These are phyloP conservation scores for Rhyacophila evoluta DNA, from an alignment of 2,888 invertebrate genomes.

Conservation along the genomic window DNA sequence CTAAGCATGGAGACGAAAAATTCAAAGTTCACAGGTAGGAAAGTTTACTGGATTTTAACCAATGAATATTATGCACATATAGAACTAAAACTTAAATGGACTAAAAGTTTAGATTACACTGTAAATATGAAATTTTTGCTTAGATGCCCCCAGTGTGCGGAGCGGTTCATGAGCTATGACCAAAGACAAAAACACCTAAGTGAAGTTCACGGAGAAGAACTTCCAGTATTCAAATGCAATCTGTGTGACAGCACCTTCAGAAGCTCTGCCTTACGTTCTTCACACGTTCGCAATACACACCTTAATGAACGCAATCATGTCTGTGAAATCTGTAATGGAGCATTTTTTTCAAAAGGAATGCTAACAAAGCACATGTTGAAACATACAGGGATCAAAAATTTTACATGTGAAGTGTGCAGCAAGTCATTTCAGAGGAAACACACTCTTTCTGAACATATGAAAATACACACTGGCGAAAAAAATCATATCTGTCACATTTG, in stretches of 20 bases:
- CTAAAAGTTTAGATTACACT: too few relatives aligned
- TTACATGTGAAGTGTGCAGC: constrained; percentile 34
- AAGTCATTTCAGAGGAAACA: constrained; percentile 31
- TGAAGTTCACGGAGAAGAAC: constrained; percentile 34
- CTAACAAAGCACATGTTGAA: constrained; percentile 30
- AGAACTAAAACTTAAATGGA: too few relatives aligned
- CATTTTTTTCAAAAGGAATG: constrained; percentile 30
- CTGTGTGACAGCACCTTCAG: constrained; percentile 33
- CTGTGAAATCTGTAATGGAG: background rate
- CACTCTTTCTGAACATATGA: constrained; percentile 38
- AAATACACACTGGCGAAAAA: constrained; percentile 38
- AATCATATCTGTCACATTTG: constrained; percentile 35
- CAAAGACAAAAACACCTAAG: constrained; percentile 32
- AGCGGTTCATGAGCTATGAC: constrained; percentile 35
- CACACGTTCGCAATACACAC: constrained; percentile 37
- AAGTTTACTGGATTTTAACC: too few relatives aligned
- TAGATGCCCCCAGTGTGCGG: constrained; percentile 33
- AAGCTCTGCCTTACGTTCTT: background rate
- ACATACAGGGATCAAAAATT: constrained; percentile 23
- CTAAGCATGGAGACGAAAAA: background rate
- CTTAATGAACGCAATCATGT: constrained; percentile 29
- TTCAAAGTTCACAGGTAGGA: background rate
- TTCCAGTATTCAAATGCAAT: constrained; percentile 30
- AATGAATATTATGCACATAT: too few relatives aligned
- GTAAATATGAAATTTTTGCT: too few relatives aligned